These are phyloP conservation scores for Macropodus opercularis DNA, from an alignment of 2,797 vertebrate species.

Conservation along the genomic window DNA sequence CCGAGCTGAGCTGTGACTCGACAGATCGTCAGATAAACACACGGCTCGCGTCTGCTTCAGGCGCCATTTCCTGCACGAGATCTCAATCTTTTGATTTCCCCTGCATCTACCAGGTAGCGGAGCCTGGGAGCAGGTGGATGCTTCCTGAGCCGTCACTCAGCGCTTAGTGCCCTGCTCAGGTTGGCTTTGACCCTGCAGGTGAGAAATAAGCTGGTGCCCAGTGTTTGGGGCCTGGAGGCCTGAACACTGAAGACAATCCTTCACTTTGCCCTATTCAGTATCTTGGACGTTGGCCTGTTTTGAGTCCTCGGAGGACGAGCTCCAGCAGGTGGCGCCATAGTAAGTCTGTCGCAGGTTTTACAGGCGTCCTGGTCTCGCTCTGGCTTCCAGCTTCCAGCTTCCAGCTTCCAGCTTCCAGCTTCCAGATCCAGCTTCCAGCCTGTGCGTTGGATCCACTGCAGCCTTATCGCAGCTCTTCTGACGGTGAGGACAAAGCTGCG, in stretches of 20 bases:
- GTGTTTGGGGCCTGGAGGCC: too few species aligned
- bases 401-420: too few species aligned
- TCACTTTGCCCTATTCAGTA: slow-evolving; percentile 1
- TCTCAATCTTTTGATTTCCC: slow-evolving; percentile 69
- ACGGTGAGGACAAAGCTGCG: background rate
- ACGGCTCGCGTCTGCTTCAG: slow-evolving; percentile 8
- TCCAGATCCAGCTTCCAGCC: too few species aligned
- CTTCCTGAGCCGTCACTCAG: slow-evolving; percentile 72
- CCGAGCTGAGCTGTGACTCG: slow-evolving; percentile 15
- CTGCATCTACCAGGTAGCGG: too few species aligned
- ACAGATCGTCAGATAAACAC: slow-evolving; percentile 35
- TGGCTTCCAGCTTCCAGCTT: too few species aligned
- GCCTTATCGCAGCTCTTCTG: too few species aligned
- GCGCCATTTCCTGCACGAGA: slow-evolving; percentile 54
- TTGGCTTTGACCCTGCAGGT: slow-evolving; percentile 61
- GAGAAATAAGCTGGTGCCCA: too few species aligned
- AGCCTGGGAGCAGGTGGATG: too few species aligned
- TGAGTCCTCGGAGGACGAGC: background rate
- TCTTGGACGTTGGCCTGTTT: slow-evolving; percentile 3
- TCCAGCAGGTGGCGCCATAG: slow-evolving; percentile 69
- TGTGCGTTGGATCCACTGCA: too few species aligned
- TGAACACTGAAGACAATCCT: too few species aligned
- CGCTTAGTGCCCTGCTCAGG: slow-evolving; percentile 64
- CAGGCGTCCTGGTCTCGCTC: too few species aligned
- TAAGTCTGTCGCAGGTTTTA: background rate